Evolutionary conservation across 2,888 invertebrate genomes (phyloP).

Genomic region (Hemistola chrysoprasaria): DNA sequence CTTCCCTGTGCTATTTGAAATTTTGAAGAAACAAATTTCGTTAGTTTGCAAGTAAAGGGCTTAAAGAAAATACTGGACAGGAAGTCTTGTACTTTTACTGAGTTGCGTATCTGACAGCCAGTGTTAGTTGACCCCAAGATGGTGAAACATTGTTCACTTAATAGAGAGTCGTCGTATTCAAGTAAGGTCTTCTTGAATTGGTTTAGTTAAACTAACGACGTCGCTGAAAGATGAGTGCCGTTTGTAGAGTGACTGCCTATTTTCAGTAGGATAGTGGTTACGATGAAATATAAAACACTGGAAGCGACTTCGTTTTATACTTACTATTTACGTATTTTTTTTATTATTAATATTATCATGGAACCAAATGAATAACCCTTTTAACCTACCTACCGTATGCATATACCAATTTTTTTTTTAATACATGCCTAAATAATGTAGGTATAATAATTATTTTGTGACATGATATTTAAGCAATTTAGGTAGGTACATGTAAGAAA

Average conservation of each 20-base stretch:
- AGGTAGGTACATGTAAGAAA: no score
- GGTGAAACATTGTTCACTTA: constrained; percentile 23
- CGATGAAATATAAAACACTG: constrained; percentile 4
- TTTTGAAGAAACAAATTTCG: constrained; percentile 41
- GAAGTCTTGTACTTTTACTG: constrained; percentile 44
- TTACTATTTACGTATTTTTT: no score
- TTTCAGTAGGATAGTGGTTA: constrained; percentile 8
- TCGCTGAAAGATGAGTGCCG: constrained; percentile 56
- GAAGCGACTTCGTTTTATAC: no score
- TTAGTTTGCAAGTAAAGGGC: constrained; percentile 50
- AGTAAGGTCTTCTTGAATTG: constrained; percentile 34
- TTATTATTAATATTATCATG: no score
- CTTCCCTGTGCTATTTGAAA: constrained; percentile 3
- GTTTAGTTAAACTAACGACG: constrained; percentile 53
- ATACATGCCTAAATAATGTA: no score
- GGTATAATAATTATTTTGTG: no score
- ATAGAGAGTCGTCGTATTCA: constrained; percentile 1
- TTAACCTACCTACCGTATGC: no score
- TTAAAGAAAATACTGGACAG: constrained; percentile 37
- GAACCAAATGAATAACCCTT: no score
- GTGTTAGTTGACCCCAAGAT: constrained; percentile 27
- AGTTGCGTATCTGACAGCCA: constrained; percentile 27
- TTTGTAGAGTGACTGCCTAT: constrained; percentile 48
- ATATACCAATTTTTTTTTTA: no score
- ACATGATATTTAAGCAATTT: no score